These are phyloP conservation scores for Enteromius fasciolatus DNA, from an alignment of 2,797 vertebrate species.

Conservation along the genomic window DNA sequence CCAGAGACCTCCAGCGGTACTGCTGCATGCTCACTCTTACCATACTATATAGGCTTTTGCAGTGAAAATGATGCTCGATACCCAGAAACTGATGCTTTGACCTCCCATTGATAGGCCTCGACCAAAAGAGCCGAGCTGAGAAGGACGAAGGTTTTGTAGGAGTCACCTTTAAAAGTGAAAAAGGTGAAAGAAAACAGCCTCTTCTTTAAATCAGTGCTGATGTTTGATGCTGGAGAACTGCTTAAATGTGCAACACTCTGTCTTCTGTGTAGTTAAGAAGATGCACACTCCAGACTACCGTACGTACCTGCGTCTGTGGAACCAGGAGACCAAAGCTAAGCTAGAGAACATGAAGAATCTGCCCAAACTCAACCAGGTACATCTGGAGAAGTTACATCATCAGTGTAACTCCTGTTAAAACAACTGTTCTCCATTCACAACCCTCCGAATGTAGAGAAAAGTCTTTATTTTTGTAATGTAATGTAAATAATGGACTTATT, in stretches of 20 bases:
- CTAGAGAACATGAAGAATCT: constrained; percentile 86
- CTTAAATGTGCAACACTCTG: constrained; percentile 9
- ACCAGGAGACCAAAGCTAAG: constrained; percentile 87
- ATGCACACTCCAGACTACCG: constrained; percentile 88
- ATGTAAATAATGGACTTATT: too few species aligned
- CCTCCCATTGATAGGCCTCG: constrained; percentile 71
- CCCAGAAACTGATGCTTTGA: background rate
- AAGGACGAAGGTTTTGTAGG: constrained; percentile 91
- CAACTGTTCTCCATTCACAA: background rate
- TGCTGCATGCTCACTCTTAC: constrained; percentile 43
- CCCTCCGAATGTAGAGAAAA: background rate
- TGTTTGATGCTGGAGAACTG: background rate
- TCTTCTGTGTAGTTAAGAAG: constrained; percentile 81
- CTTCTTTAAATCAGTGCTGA: background rate
- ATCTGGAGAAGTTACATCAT: background rate
- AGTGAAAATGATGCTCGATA: background rate
- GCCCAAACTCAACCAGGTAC: constrained; percentile 92
- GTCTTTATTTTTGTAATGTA: too few species aligned
- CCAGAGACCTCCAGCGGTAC: constrained; percentile 91
- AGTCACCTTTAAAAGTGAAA: constrained; percentile 91
- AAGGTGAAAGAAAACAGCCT: constrained; percentile 76
- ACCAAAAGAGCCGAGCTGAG: constrained; percentile 82
- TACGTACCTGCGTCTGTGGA: constrained; percentile 92
- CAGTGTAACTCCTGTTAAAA: background rate
- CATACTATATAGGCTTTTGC: background rate